Evolutionary conservation across 2,113 vertebrate genomes (phyloP).

Genomic region (Dolichotis patagonum): DNA sequence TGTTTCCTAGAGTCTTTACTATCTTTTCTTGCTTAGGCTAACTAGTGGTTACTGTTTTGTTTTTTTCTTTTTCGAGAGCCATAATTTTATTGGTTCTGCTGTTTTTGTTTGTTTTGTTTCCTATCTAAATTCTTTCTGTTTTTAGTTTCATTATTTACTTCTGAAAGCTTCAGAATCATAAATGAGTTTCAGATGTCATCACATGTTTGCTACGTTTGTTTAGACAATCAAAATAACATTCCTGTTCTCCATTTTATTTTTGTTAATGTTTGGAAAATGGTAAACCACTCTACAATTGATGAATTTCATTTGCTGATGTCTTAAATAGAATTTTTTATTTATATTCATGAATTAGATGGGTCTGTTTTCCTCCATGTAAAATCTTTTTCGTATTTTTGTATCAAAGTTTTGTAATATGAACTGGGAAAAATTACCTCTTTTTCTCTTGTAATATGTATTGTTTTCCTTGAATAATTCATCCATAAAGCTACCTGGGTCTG

Average conservation of each 20-base stretch:
- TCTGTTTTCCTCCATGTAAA: slow-evolving; percentile 12
- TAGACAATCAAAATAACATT: background rate
- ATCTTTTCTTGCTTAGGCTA: background rate
- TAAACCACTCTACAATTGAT: background rate
- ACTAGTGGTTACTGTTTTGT: background rate
- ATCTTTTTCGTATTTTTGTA: slow-evolving; percentile 23
- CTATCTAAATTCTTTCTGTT: background rate
- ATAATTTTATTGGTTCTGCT: background rate
- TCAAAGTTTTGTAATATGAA: background rate
- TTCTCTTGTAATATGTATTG: background rate
- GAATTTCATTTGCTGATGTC: background rate
- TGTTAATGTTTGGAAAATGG: background rate
- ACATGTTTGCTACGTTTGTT: background rate
- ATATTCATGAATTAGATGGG: background rate
- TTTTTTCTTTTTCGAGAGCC: background rate
- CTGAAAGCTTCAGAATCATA: background rate
- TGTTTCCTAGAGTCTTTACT: background rate
- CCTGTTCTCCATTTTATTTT: background rate
- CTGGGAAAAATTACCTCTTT: background rate
- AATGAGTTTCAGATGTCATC: background rate
- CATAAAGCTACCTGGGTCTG: slow-evolving; percentile 17
- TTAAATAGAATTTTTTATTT: background rate
- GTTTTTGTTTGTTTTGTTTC: background rate
- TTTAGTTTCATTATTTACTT: slow-evolving; percentile 17
- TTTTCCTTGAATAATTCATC: slow-evolving; percentile 56